phyloP scores from a whole-genome alignment of 2,797 vertebrate genomes.

The Melanotaenia trifasciata region DNA sequence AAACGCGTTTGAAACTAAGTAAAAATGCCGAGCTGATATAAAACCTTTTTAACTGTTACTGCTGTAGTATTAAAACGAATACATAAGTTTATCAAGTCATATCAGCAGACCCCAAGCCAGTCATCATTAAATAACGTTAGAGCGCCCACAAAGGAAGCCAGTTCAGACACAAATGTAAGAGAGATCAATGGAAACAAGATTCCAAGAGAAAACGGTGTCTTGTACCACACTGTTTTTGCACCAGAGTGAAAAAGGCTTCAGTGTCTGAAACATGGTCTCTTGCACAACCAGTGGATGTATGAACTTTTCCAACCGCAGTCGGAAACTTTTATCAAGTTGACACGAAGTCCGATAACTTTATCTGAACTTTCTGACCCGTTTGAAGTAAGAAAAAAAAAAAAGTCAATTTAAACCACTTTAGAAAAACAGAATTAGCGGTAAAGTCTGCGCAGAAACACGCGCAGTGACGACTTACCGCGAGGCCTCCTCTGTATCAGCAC shows the following conservation, averaged over 20 bases:
- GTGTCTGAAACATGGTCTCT: not conserved
- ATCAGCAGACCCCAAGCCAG: not conserved
- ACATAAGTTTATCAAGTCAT: not conserved
- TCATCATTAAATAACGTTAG: not conserved
- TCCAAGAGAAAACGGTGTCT: not conserved
- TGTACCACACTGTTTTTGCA: not conserved
- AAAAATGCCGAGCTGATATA: not conserved
- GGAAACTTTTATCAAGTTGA: not conserved
- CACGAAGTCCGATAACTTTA: not conserved
- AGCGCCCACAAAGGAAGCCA: not conserved
- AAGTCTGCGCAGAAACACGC: not conserved
- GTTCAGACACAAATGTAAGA: not conserved
- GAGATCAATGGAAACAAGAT: not conserved
- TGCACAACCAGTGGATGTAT: not conserved
- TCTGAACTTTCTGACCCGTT: not conserved
- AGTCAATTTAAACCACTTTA: too few relatives aligned
- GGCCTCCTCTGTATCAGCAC: constrained; percentile 1
- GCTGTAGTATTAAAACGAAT: not conserved
- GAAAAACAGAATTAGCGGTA: not conserved
- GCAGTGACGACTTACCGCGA: constrained; percentile 34
- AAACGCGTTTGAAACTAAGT: not conserved
- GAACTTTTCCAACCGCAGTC: not conserved
- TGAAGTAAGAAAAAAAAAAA: too few relatives aligned
- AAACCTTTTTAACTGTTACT: not conserved
- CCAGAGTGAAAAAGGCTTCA: not conserved